Conservation (phyloP, 2,888 invertebrate genomes). For the Agrochola litura region DNA sequence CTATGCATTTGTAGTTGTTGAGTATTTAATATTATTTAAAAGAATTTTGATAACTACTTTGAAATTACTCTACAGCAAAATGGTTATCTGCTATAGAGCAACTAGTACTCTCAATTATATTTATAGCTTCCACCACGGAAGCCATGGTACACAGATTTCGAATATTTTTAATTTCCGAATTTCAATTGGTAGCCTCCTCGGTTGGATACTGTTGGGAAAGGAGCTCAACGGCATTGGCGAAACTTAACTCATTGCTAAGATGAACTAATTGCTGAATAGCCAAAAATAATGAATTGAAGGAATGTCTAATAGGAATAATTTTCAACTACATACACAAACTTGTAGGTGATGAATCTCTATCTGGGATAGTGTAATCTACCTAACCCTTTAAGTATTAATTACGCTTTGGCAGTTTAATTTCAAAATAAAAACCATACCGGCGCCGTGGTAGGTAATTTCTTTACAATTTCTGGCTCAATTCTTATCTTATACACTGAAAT, state of each 20-base stretch:
- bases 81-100: background rate
- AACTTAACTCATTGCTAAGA: background rate
- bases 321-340: background rate
- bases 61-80: background rate
- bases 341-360: background rate
- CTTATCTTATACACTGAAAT: background rate
- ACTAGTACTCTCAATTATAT: background rate
- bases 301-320: background rate
- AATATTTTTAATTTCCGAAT: background rate
- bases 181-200: background rate
- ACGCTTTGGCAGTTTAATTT: background rate
- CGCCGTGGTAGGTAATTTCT: too few species aligned
- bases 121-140: background rate
- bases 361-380: background rate
- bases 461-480: background rate
- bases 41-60: background rate
- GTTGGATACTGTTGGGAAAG: background rate
- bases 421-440: too few species aligned
- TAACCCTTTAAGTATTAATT: too few species aligned
- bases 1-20: slow-evolving; percentile 1
- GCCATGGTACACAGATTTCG: background rate
- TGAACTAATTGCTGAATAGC: background rate
- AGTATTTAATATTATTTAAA: background rate
- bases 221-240: background rate
- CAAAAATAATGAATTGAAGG: background rate